phyloP scores from a whole-genome alignment of 2,888 invertebrate species.

The Gryllus longicercus region DNA sequence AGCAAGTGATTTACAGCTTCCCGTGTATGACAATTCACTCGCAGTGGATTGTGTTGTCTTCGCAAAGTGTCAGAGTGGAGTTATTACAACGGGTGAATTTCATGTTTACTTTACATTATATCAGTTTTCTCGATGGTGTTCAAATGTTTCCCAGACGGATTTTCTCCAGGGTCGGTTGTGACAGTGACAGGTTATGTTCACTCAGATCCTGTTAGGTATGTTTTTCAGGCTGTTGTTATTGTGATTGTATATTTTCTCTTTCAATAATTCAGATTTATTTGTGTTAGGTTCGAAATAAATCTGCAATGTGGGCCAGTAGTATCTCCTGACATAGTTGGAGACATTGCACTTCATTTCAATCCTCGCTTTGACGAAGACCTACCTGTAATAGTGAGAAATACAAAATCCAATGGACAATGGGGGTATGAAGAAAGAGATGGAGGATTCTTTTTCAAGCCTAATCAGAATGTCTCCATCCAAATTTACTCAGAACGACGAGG shows the following conservation, averaged over 20 bases:
- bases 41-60: too few relatives aligned
- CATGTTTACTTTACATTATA: too few relatives aligned
- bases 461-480: not conserved
- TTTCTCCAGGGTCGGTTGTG: not conserved
- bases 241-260: not conserved
- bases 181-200: not conserved
- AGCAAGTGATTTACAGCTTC: too few relatives aligned
- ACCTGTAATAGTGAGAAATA: constrained; percentile 1
- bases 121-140: not conserved
- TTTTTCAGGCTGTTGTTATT: not conserved
- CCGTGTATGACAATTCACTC: too few relatives aligned
- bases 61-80: too few relatives aligned
- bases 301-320: not conserved
- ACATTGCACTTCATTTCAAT: constrained; percentile 1
- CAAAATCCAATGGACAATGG: not conserved
- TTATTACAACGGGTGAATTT: too few relatives aligned
- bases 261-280: not conserved
- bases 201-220: not conserved
- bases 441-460: not conserved
- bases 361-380: not conserved
- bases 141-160: not conserved
- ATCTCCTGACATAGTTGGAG: not conserved
- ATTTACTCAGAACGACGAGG: not conserved
- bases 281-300: not conserved
- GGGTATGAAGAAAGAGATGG: constrained; percentile 3